Percentiles rank a stretch among this genome's conserved stretches.
These are phyloP conservation scores for Halictus ligatus DNA, from an alignment of 2,888 invertebrate species.

Conservation along the genomic window DNA sequence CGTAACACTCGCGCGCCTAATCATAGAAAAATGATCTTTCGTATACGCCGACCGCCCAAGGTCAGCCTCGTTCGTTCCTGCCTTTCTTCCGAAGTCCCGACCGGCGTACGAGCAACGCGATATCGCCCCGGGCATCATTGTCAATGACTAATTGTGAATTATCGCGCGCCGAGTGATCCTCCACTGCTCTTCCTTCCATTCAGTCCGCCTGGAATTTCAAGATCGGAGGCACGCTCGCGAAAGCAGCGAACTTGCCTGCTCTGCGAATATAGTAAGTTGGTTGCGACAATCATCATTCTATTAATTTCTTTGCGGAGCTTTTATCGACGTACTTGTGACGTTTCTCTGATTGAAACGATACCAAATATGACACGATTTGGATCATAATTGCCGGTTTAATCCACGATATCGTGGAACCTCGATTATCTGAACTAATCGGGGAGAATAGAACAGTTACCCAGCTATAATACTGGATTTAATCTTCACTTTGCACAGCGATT, in stretches of 20 bases:
- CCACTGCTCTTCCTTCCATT: background rate
- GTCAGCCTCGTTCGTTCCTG: slow-evolving; percentile 24
- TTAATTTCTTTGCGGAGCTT: background rate
- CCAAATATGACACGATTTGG: too few relatives aligned
- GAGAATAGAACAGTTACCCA: too few relatives aligned
- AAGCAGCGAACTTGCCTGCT: background rate
- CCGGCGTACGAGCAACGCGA: background rate
- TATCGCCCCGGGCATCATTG: slow-evolving; percentile 9
- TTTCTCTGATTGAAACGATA: too few relatives aligned
- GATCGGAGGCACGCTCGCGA: background rate
- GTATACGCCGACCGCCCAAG: slow-evolving; percentile 16
- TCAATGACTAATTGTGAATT: background rate
- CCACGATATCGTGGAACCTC: too few relatives aligned
- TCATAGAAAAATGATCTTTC: slow-evolving; percentile 23
- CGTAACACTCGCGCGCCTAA: slow-evolving; percentile 25
- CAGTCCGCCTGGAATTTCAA: background rate
- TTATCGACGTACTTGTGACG: too few relatives aligned
- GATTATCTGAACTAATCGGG: too few relatives aligned
- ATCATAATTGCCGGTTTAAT: too few relatives aligned
- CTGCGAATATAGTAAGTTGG: background rate
- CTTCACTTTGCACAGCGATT: too few relatives aligned
- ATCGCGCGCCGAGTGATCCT: background rate
- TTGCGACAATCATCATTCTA: background rate
- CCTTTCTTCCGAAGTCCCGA: background rate
- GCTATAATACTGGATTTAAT: too few relatives aligned